Conservation (phyloP, 1,140 invertebrate genomes). For the Lamellibrachia luymesi region DNA sequence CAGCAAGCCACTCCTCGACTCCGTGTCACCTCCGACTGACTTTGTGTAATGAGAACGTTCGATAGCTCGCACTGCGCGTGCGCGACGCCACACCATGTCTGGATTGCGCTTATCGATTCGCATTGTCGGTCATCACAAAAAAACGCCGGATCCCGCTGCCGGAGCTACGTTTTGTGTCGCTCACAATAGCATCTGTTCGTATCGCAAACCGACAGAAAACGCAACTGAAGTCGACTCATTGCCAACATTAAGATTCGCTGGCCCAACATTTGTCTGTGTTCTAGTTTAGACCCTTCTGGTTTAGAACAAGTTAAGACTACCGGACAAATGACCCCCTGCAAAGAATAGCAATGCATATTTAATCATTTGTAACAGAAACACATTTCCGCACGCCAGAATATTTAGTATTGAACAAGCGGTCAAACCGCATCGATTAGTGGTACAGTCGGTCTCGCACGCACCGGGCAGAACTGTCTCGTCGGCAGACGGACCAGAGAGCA, state of each 20-base stretch:
- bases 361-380: not conserved
- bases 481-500: not conserved
- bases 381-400: not conserved
- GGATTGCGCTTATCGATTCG: slow-evolving; percentile 3
- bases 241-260: not conserved
- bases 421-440: not conserved
- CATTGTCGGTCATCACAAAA: slow-evolving; percentile 1
- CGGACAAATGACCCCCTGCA: not conserved
- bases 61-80: not conserved
- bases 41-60: not conserved
- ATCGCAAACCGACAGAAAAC: not conserved
- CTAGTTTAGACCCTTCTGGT: not conserved
- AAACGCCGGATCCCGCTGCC: not conserved
- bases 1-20: not conserved
- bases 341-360: not conserved
- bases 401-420: not conserved
- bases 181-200: not conserved
- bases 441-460: not conserved
- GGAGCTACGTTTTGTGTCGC: not conserved
- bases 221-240: not conserved
- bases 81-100: not conserved
- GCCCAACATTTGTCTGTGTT: not conserved
- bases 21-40: not conserved
- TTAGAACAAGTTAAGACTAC: not conserved
- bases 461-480: not conserved